These are phyloP conservation scores for Stigmatopora argus DNA, from an alignment of 2,113 vertebrate genomes.

Conservation along the genomic window DNA sequence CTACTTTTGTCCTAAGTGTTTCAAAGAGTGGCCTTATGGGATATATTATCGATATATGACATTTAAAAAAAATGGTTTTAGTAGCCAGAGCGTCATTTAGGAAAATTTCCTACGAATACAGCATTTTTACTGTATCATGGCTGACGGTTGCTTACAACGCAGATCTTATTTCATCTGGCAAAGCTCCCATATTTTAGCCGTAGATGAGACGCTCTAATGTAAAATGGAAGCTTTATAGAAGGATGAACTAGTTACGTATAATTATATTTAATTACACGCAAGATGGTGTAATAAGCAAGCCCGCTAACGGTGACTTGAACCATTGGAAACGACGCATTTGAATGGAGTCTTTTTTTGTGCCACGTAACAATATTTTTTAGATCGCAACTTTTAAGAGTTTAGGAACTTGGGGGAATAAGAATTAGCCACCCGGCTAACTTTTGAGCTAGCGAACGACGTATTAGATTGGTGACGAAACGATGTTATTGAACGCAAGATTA, in stretches of 20 bases:
- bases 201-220: not conserved
- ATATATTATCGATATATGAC: not conserved
- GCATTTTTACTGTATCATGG: not conserved
- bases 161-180: not conserved
- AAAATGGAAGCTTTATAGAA: slow-evolving; percentile 7
- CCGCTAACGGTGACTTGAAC: not conserved
- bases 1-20: not conserved
- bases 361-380: not conserved
- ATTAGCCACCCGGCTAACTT: slow-evolving; percentile 16
- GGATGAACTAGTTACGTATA: not conserved
- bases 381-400: not conserved
- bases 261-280: not conserved
- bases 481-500: not conserved
- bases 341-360: slow-evolving; percentile 1
- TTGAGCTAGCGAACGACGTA: not conserved
- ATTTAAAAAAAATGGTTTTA: not conserved
- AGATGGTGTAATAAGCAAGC: not conserved
- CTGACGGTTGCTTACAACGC: not conserved
- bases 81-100: not conserved
- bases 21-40: not conserved
- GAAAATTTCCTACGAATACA: not conserved
- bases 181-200: not conserved
- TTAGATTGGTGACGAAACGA: not conserved
- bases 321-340: not conserved
- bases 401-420: slow-evolving; percentile 11